Percentiles rank a stretch among this genome's conserved stretches.
These are phyloP conservation scores for Albula goreensis DNA, from an alignment of 2,113 vertebrate genomes.

Conservation along the genomic window DNA sequence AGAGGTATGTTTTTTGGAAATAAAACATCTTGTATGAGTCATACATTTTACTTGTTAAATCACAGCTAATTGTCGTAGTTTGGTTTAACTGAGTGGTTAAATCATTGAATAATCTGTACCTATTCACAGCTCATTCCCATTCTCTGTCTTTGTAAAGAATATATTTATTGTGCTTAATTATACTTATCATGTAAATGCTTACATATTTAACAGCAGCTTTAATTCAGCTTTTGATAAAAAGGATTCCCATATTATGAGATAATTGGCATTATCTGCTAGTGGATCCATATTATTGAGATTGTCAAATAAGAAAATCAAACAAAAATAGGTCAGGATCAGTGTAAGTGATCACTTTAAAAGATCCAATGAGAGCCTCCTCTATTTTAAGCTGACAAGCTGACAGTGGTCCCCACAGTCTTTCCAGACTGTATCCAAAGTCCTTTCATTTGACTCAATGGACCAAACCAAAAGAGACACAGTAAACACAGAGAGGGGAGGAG, in stretches of 20 bases:
- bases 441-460: conserved; percentile 28
- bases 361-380: background rate
- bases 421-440: background rate
- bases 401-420: background rate
- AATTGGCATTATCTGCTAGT: too few species aligned
- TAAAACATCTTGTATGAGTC: background rate
- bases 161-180: background rate
- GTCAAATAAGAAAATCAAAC: background rate
- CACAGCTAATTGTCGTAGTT: too few species aligned
- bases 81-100: background rate
- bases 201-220: too few species aligned
- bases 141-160: background rate
- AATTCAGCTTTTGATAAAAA: too few species aligned
- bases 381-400: background rate
- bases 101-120: background rate
- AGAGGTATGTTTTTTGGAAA: background rate
- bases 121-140: background rate
- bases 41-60: too few species aligned
- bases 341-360: background rate
- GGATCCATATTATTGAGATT: too few species aligned
- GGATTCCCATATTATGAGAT: too few species aligned
- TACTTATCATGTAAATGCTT: background rate
- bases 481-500: conserved; percentile 12
- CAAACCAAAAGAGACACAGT: conserved; percentile 13
- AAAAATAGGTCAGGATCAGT: background rate